A percentile compares a stretch with the other conserved stretches of the same genome.
Evolutionary conservation across 2,113 vertebrate genomes (phyloP).

Genomic region (Danionella cerebrum): DNA sequence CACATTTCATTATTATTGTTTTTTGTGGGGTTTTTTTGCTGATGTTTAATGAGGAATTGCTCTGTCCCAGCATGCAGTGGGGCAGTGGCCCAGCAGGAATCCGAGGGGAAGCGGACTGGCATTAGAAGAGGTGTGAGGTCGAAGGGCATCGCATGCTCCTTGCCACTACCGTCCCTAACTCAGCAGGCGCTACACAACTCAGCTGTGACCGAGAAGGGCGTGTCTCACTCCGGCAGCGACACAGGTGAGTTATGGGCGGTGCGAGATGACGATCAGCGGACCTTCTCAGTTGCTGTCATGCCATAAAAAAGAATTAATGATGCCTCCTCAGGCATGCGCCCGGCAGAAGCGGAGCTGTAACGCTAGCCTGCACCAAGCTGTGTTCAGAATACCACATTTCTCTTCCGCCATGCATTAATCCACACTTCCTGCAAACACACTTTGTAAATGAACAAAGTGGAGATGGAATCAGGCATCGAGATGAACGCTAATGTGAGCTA

Average conservation of each 20-base stretch:
- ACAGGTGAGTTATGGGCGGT: constrained; percentile 47
- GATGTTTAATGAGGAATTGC: neutral
- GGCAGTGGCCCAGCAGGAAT: constrained; percentile 9
- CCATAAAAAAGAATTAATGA: constrained; percentile 60
- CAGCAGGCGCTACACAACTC: constrained; percentile 12
- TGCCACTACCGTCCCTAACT: constrained; percentile 4
- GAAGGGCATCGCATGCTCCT: constrained; percentile 24
- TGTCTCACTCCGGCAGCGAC: constrained; percentile 42
- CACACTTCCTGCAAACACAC: neutral
- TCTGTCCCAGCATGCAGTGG: constrained; percentile 17
- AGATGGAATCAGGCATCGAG: constrained; percentile 8
- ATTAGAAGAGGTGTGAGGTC: constrained; percentile 32
- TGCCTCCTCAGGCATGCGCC: constrained; percentile 31
- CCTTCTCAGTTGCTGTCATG: constrained; percentile 54
- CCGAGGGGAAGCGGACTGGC: constrained; percentile 1
- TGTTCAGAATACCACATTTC: constrained; percentile 58
- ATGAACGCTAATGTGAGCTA: constrained; percentile 32
- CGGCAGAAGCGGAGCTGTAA: constrained; percentile 41
- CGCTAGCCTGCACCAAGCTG: constrained; percentile 41
- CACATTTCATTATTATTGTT: too few relatives aligned
- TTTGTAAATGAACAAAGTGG: constrained; percentile 17
- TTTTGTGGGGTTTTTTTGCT: too few relatives aligned
- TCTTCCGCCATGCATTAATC: constrained; percentile 1
- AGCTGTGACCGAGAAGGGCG: constrained; percentile 41
- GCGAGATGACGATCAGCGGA: constrained; percentile 41